These are phyloP conservation scores for Ammospiza caudacuta DNA, from an alignment of 2,113 vertebrate species.

Conservation along the genomic window DNA sequence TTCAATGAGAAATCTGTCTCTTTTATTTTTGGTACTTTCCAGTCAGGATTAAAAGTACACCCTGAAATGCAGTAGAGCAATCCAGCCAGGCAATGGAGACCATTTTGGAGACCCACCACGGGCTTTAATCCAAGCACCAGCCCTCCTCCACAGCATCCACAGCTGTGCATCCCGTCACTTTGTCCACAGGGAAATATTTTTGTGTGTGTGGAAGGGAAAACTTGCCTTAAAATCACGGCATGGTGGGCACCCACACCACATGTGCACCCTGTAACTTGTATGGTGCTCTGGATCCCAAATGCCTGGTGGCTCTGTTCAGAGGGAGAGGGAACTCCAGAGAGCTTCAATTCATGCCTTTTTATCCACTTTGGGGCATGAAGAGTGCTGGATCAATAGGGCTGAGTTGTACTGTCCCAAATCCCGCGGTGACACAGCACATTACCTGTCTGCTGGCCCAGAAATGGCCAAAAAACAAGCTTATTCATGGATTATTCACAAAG, in stretches of 20 bases:
- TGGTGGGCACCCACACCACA: neutral
- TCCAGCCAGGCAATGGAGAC: neutral
- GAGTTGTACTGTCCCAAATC: neutral
- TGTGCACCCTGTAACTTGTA: rapidly evolving
- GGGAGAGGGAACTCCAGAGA: neutral
- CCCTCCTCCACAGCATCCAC: neutral
- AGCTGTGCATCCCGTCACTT: neutral
- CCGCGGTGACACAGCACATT: rapidly evolving
- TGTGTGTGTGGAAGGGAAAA: neutral
- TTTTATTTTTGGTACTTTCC: neutral
- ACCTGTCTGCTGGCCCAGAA: neutral
- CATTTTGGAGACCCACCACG: neutral
- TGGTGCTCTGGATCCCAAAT: neutral
- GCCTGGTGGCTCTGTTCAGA: neutral
- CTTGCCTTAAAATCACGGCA: rapidly evolving
- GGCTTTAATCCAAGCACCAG: neutral
- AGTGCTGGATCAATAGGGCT: neutral
- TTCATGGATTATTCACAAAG: neutral
- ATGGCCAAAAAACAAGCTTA: neutral
- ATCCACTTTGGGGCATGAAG: neutral
- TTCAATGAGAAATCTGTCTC: neutral
- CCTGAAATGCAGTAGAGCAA: neutral
- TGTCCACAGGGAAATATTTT: neutral
- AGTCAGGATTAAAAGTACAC: neutral
- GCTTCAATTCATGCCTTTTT: neutral